Conservation (phyloP, 2,888 invertebrate genomes). For the Euzetes globulus region DNA sequence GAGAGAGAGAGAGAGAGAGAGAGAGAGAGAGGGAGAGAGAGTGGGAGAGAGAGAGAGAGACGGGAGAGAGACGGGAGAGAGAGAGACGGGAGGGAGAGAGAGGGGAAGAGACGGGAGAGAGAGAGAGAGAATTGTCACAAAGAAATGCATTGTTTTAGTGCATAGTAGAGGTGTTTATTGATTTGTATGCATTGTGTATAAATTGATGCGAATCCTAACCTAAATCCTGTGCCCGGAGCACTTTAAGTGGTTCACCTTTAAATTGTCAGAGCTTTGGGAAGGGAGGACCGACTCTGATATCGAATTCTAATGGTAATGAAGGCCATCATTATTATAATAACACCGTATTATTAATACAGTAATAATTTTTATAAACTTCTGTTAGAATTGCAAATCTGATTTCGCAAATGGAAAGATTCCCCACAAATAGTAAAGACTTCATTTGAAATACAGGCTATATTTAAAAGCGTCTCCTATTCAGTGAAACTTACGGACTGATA, state of each 20-base stretch:
- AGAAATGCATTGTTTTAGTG: too few relatives aligned
- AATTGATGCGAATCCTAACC: not conserved
- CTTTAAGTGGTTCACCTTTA: not conserved
- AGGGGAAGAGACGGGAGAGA: too few relatives aligned
- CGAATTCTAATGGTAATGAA: not conserved
- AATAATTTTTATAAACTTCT: not conserved
- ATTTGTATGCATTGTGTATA: too few relatives aligned
- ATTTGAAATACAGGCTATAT: not conserved
- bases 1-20: too few relatives aligned
- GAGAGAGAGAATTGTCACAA: too few relatives aligned
- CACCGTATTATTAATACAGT: too few relatives aligned
- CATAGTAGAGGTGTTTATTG: too few relatives aligned
- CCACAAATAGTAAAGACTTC: not conserved
- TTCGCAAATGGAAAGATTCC: not conserved
- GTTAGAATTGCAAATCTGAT: too few relatives aligned
- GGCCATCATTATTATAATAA: constrained; percentile 7
- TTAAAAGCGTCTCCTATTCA: not conserved
- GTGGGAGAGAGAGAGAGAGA: too few relatives aligned
- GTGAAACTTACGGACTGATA: not conserved
- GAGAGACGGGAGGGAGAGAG: too few relatives aligned
- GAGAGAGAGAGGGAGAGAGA: too few relatives aligned
- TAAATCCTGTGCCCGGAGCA: not conserved
- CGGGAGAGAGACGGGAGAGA: too few relatives aligned
- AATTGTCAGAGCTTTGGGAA: not conserved
- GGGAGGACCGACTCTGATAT: not conserved